Percentiles rank a stretch among this genome's conserved stretches.
Conservation (phyloP, 2,797 vertebrate species). For the Chaetophractus vellerosus region DNA sequence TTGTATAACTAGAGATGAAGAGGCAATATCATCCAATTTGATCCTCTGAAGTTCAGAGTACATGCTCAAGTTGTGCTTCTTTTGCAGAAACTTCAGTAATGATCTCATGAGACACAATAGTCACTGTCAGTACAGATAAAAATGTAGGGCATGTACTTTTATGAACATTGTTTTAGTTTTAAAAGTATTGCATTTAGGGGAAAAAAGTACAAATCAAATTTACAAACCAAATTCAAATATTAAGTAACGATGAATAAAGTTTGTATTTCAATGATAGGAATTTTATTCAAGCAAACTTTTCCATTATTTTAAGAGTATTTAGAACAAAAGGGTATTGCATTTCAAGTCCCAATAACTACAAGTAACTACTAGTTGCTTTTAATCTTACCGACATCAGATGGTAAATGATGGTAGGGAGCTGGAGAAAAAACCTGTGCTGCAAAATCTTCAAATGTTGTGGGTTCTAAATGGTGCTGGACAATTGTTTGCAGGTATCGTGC, state of each 20-base stretch:
- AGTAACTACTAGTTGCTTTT: conserved; percentile 72
- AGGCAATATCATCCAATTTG: conserved; percentile 62
- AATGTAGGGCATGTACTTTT: conserved; percentile 16
- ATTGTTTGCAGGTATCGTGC: conserved; percentile 98
- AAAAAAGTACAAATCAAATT: conserved; percentile 75
- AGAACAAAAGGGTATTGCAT: conserved; percentile 91
- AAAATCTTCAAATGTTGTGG: conserved; percentile 98
- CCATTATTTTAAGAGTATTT: conserved; percentile 73
- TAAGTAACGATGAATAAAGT: conserved; percentile 52
- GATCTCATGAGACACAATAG: conserved; percentile 59
- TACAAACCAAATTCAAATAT: conserved; percentile 75
- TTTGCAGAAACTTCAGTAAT: conserved; percentile 46
- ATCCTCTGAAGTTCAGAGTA: conserved; percentile 67
- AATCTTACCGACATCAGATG: conserved; percentile 94
- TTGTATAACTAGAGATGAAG: conserved; percentile 65
- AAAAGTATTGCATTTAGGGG: conserved; percentile 58
- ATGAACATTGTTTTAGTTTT: conserved; percentile 72
- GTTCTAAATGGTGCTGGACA: conserved; percentile 97
- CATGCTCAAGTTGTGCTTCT: conserved; percentile 44
- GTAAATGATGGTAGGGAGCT: conserved; percentile 95
- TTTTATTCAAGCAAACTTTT: conserved; percentile 62
- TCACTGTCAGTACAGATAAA: conserved; percentile 52
- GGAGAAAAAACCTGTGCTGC: conserved; percentile 98
- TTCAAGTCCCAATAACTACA: conserved; percentile 81
- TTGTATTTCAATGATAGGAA: conserved; percentile 63